These are phyloP conservation scores for Atta cephalotes DNA, from an alignment of 1,140 invertebrate species.

Conservation along the genomic window DNA sequence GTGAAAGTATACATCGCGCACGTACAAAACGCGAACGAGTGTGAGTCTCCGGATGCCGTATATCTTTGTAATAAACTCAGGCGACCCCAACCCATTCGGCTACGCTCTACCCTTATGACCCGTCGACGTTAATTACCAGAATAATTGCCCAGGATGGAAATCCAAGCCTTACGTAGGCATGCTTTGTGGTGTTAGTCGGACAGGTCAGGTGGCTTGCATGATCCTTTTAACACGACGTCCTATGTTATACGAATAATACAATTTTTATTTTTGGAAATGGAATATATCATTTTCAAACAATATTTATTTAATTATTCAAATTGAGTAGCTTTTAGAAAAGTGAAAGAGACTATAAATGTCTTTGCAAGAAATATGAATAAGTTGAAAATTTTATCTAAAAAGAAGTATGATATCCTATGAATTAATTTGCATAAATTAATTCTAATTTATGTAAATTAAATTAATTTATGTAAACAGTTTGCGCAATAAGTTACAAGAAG, in stretches of 20 bases:
- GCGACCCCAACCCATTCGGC: conserved; percentile 71
- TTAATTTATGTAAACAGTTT: too few species aligned
- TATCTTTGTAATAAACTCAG: conserved; percentile 83
- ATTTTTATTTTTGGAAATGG: not conserved
- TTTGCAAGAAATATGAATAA: not conserved
- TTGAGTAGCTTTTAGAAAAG: not conserved
- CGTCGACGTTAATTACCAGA: conserved; percentile 81
- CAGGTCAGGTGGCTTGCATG: conserved; percentile 35
- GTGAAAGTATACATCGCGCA: conserved; percentile 68
- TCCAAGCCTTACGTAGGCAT: conserved; percentile 73
- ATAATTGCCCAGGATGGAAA: conserved; percentile 81
- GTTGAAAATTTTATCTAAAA: not conserved
- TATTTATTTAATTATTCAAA: conserved; percentile 2
- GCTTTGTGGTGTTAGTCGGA: conserved; percentile 29
- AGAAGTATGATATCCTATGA: not conserved
- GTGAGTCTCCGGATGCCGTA: conserved; percentile 72
- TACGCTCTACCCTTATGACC: conserved; percentile 70
- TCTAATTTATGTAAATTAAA: too few species aligned
- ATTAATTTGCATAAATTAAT: too few species aligned
- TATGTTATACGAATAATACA: not conserved
- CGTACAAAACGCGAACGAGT: conserved; percentile 67
- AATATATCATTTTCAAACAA: conserved; percentile 3
- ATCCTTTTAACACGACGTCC: conserved; percentile 15
- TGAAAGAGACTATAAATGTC: not conserved
- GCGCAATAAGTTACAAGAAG: too few species aligned